These are phyloP conservation scores for Pectinophora gossypiella DNA, from an alignment of 1,140 invertebrate genomes.

Conservation along the genomic window DNA sequence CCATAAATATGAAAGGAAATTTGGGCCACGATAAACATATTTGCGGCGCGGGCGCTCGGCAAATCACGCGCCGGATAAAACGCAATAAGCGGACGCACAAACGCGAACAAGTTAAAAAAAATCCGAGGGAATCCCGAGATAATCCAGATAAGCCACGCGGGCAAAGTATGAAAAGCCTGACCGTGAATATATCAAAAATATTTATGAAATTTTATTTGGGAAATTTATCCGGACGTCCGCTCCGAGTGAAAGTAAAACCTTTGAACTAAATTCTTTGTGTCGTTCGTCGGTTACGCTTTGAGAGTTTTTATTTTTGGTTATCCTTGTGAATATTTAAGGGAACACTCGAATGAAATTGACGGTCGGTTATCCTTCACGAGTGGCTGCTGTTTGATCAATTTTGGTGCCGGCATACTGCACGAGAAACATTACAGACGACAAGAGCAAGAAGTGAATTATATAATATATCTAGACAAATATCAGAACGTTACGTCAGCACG, in stretches of 20 bases:
- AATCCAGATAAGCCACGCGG: slow-evolving; percentile 68
- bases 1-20: slow-evolving; percentile 30
- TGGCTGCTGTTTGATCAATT: not conserved
- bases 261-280: slow-evolving; percentile 32
- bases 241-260: slow-evolving; percentile 24
- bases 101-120: slow-evolving; percentile 61
- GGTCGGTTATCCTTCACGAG: not conserved
- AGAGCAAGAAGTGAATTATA: too few species aligned
- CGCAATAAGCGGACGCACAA: slow-evolving; percentile 57
- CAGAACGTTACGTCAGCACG: too few species aligned
- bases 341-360: slow-evolving; percentile 1
- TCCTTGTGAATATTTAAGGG: slow-evolving; percentile 20
- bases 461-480: too few species aligned
- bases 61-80: slow-evolving; percentile 48
- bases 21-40: slow-evolving; percentile 47
- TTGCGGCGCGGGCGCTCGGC: slow-evolving; percentile 27
- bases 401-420: too few species aligned
- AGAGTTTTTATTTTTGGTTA: slow-evolving; percentile 12
- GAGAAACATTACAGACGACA: too few species aligned
- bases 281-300: slow-evolving; percentile 10
- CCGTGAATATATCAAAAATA: slow-evolving; percentile 69
- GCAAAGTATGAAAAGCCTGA: slow-evolving; percentile 64
- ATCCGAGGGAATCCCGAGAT: slow-evolving; percentile 50
- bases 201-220: slow-evolving; percentile 58
- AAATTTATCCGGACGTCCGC: slow-evolving; percentile 40